A percentile compares a stretch with the other conserved stretches of the same genome.
Evolutionary conservation across 2,888 invertebrate genomes (phyloP).

Genomic region (Drosophila meridiana): DNA sequence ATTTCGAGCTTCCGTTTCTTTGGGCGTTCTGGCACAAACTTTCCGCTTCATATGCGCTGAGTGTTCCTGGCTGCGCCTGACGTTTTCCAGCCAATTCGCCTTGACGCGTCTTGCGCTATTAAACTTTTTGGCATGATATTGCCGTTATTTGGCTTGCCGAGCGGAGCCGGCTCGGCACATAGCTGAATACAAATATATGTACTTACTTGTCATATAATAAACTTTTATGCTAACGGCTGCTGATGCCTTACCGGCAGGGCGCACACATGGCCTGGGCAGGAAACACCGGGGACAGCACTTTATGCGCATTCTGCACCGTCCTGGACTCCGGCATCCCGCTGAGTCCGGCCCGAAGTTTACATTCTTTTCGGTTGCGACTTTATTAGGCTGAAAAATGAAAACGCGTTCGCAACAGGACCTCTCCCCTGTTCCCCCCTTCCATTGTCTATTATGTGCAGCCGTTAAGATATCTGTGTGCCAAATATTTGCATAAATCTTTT

Average conservation of each 20-base stretch:
- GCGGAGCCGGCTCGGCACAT: conserved; percentile 33
- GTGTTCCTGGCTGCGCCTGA: conserved; percentile 55
- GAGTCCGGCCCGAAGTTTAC: conserved; percentile 54
- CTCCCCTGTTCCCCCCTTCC: conserved; percentile 14
- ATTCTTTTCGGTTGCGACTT: conserved; percentile 58
- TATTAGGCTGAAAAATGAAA: conserved; percentile 77
- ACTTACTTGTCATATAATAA: conserved; percentile 78
- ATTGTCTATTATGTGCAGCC: conserved; percentile 55
- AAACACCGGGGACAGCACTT: conserved; percentile 48
- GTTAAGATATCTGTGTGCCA: conserved; percentile 69
- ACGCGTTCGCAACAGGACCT: conserved; percentile 34
- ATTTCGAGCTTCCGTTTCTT: conserved; percentile 37
- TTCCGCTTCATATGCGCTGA: conserved; percentile 68
- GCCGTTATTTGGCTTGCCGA: conserved; percentile 59
- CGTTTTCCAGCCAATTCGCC: conserved; percentile 75
- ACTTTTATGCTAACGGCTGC: conserved; percentile 75
- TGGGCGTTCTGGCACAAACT: conserved; percentile 41
- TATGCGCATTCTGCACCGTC: conserved; percentile 49
- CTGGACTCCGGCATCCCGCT: conserved; percentile 36
- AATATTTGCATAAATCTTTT: conserved; percentile 80
- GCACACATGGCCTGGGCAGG: conserved; percentile 61
- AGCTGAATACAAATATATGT: conserved; percentile 63
- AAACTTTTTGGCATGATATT: conserved; percentile 75
- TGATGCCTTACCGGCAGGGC: conserved; percentile 60
- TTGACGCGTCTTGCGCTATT: conserved; percentile 74